Evolutionary conservation across 2,888 invertebrate genomes (phyloP).

Genomic region (Metallyticus violacea): DNA sequence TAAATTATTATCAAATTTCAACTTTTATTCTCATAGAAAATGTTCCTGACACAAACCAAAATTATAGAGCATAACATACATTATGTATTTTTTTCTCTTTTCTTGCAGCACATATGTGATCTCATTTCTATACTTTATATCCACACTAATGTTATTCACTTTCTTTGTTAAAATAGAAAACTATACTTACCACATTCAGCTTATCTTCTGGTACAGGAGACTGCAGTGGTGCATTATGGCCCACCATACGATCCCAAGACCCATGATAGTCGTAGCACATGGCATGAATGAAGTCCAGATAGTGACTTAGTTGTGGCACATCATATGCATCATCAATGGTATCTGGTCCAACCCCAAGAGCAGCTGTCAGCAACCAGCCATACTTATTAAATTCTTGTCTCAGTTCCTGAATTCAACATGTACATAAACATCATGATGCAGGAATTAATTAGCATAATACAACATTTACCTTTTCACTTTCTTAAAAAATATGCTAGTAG

Average conservation of each 20-base stretch:
- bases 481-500: too few species aligned
- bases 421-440: neutral
- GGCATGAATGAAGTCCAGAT: constrained; percentile 63
- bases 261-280: constrained; percentile 92
- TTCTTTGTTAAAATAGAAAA: too few species aligned
- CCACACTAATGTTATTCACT: too few species aligned
- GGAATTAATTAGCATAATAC: neutral
- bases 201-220: constrained; percentile 52
- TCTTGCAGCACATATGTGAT: too few species aligned
- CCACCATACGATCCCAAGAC: constrained; percentile 72
- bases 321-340: constrained; percentile 78
- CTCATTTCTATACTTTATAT: too few species aligned
- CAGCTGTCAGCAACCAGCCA: constrained; percentile 73
- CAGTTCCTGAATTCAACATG: constrained; percentile 67
- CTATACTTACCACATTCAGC: constrained; percentile 68
- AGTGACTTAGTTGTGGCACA: constrained; percentile 57
- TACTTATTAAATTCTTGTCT: constrained; percentile 65
- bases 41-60: too few species aligned
- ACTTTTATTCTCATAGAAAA: too few species aligned
- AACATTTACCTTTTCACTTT: too few species aligned
- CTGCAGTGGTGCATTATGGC: constrained; percentile 74
- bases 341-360: constrained; percentile 72
- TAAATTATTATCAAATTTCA: too few species aligned
- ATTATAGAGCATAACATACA: too few species aligned
- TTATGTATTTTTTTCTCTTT: too few species aligned